Evolutionary conservation across 1,140 invertebrate species (phyloP), one percentile per base, ranked within the genome.

Genomic region (Oryctes rhinoceros): DNA sequence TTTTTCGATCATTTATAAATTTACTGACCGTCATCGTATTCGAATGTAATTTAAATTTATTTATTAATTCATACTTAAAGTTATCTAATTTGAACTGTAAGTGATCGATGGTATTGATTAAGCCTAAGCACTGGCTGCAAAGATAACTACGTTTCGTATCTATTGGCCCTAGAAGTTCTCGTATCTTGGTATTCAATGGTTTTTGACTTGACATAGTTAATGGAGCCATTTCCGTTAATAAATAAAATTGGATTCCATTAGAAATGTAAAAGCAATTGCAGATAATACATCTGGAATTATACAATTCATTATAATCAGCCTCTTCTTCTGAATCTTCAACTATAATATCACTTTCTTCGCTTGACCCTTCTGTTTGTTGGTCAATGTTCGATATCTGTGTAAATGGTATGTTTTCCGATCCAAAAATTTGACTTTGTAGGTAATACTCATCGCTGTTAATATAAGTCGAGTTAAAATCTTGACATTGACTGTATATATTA

Each of bases 241-340:
- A 82, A 82, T 86, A 87, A 82, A 86, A 86, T 74, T 85, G 85
- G 49, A 79, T 82, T 5, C 84, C 85, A 11, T 84, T 77, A 67
- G 85, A 83, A 10, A 83, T 82, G 81, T 84, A 85, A 18, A 79
- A 20, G 10, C 82, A 81, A 78, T 85, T 85, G 76, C 86, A 87
- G 24, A 87, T 81, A 18, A 85, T 53, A 80, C 86, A 87, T 65
- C 80, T 82, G 11, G 79, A 81, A 47, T 76, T 76, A 7, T 76
- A 49, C 6, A 76, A 49, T 47, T 76, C 47, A 37, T 76, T 81
- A 47, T 79, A 82, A 47, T 76, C 47, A 11, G 37, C 30, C 75
- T 85, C 84, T 6, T 84, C 84, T 81, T 86, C 85, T 0, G 85
- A 85, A 79, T 87, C 86, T 83, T 87, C 86, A 10, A 87, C 86